These are phyloP conservation scores for Megamerina dolium DNA, from an alignment of 2,888 invertebrate species.

Conservation along the genomic window DNA sequence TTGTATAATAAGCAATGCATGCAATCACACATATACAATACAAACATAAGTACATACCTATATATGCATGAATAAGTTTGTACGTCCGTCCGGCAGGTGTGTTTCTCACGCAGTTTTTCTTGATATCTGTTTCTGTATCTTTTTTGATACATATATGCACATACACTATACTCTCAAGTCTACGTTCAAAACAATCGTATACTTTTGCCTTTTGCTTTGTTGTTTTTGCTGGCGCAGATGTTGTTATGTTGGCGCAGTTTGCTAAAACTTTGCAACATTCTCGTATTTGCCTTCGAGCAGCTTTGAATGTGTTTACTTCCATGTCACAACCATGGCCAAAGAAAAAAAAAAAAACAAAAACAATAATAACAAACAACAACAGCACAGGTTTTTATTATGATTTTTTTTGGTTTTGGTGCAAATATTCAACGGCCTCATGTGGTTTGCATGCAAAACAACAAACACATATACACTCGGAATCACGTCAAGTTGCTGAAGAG, in stretches of 20 bases:
- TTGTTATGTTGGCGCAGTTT: too few relatives aligned
- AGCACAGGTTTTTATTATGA: too few relatives aligned
- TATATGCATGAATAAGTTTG: background rate
- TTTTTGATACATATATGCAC: background rate
- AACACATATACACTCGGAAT: too few relatives aligned
- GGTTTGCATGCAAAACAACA: too few relatives aligned
- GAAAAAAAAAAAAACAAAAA: background rate
- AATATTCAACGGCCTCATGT: too few relatives aligned
- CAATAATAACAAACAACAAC: background rate
- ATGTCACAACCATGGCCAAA: background rate
- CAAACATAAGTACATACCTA: background rate
- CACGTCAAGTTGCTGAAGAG: too few relatives aligned
- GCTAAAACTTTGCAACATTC: too few relatives aligned
- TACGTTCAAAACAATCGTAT: too few relatives aligned
- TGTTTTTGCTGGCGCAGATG: background rate
- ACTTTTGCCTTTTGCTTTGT: background rate
- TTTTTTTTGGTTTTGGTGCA: too few relatives aligned
- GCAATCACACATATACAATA: background rate
- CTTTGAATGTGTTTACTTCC: background rate
- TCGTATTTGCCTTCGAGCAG: background rate
- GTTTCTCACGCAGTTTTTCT: slow-evolving; percentile 23
- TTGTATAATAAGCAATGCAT: too few relatives aligned
- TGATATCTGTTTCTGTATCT: background rate
- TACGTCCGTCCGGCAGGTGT: slow-evolving; percentile 20
- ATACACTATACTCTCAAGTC: too few relatives aligned